Evolutionary conservation across 2,113 vertebrate species (phyloP).

Genomic region (Percina caprodes): DNA sequence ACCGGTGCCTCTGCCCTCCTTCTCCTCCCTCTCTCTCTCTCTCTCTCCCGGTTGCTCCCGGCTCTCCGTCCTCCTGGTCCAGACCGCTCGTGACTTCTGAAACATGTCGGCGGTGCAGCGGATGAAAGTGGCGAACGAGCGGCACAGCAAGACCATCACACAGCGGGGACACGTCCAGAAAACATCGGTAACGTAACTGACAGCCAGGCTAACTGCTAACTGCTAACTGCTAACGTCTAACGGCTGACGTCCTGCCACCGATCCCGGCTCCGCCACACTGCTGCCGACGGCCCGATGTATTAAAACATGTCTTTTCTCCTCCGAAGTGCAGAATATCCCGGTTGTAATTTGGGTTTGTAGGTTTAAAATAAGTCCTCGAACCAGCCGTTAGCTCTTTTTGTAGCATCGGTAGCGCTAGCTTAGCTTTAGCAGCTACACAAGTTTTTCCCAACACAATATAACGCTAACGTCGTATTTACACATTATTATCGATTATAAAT

Average conservation of each 20-base stretch:
- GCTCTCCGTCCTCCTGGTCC: slow-evolving; percentile 34
- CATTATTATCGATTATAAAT: neutral
- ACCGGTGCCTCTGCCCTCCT: neutral
- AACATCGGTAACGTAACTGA: slow-evolving; percentile 76
- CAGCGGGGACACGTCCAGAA: slow-evolving; percentile 87
- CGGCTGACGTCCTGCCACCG: neutral
- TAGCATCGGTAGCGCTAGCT: neutral
- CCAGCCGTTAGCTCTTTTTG: neutral
- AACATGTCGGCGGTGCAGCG: slow-evolving; percentile 87
- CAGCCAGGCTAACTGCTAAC: slow-evolving; percentile 21
- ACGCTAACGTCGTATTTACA: too few relatives aligned
- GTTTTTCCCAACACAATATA: neutral
- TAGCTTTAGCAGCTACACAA: neutral
- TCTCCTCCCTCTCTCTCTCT: neutral
- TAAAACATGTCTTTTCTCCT: neutral
- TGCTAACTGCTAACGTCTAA: too few relatives aligned
- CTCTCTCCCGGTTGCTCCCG: neutral
- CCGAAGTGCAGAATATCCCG: accelerated
- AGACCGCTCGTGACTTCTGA: slow-evolving; percentile 3
- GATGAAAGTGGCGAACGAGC: slow-evolving; percentile 88
- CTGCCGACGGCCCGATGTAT: too few relatives aligned
- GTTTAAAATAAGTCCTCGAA: too few relatives aligned
- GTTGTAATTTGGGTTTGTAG: accelerated
- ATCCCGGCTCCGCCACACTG: neutral
- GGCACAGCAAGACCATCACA: slow-evolving; percentile 88